Conservation (phyloP, 2,113 vertebrate species). For the Megaptera novaeangliae region DNA sequence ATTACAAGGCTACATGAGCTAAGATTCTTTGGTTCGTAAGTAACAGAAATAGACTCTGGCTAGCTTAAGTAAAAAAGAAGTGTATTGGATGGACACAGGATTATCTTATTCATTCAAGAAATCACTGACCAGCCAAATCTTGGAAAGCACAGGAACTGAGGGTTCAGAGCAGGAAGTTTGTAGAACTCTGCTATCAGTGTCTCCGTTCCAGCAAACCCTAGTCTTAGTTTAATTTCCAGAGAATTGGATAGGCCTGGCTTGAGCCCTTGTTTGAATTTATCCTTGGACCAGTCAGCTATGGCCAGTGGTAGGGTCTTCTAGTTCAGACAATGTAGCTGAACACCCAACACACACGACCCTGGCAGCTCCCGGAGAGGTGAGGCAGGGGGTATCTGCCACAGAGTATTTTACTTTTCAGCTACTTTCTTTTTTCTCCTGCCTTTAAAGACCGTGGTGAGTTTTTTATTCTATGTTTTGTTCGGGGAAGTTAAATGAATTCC, state of each 20-base stretch:
- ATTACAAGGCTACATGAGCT: not conserved
- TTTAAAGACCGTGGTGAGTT: not conserved
- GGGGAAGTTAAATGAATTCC: not conserved
- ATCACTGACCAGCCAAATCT: not conserved
- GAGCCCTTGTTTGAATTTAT: not conserved
- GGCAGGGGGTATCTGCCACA: not conserved
- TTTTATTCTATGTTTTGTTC: not conserved
- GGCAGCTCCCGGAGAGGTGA: not conserved
- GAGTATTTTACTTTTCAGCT: not conserved
- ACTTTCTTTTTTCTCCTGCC: not conserved
- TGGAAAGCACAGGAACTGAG: not conserved
- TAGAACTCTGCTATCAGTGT: not conserved
- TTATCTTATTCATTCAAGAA: not conserved
- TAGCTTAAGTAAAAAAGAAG: not conserved
- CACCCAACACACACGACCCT: too few species aligned
- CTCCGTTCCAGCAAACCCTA: not conserved
- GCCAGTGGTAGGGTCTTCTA: not conserved
- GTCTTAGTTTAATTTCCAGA: not conserved
- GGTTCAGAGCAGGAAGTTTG: not conserved
- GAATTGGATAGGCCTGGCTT: not conserved
- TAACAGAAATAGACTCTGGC: not conserved
- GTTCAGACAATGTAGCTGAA: not conserved
- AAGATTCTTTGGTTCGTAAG: not conserved
- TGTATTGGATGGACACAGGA: not conserved
- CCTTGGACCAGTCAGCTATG: not conserved